Conservation (phyloP, 2,113 vertebrate genomes). For the Elephas maximus region DNA sequence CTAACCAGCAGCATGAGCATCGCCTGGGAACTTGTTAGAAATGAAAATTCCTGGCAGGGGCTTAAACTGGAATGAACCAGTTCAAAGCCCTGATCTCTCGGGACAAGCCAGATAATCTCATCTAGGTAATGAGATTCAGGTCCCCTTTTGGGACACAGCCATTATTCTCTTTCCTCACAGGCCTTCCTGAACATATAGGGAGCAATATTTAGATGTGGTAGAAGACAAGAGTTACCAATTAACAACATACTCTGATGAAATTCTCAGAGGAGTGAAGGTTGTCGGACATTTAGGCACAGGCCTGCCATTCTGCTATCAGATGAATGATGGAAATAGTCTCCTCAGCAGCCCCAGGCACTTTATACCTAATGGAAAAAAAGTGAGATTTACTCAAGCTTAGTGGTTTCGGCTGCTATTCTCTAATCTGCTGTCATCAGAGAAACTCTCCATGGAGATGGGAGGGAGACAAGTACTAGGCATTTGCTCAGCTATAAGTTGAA, state of each 20-base stretch:
- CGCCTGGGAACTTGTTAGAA: too few relatives aligned
- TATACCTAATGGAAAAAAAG: not conserved
- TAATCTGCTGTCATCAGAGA: not conserved
- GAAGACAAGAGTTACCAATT: not conserved
- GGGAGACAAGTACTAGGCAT: not conserved
- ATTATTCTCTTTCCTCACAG: not conserved
- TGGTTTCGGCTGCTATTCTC: not conserved
- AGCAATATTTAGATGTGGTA: not conserved
- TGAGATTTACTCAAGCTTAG: not conserved
- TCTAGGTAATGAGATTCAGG: not conserved
- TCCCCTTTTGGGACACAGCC: not conserved
- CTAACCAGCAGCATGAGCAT: too few relatives aligned
- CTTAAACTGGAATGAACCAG: too few relatives aligned
- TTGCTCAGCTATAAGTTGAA: not conserved
- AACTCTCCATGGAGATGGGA: not conserved
- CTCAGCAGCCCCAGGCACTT: not conserved
- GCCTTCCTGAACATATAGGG: not conserved
- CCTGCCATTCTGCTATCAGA: not conserved
- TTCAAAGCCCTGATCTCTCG: not conserved
- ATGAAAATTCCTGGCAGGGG: too few relatives aligned
- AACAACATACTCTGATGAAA: not conserved
- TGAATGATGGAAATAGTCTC: not conserved
- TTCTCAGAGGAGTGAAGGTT: not conserved
- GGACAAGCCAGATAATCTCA: not conserved
- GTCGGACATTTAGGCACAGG: not conserved